Percentiles rank a stretch among this genome's conserved stretches.
phyloP scores from a whole-genome alignment of 1,140 invertebrate species.

The Drosophila pseudoobscura region DNA sequence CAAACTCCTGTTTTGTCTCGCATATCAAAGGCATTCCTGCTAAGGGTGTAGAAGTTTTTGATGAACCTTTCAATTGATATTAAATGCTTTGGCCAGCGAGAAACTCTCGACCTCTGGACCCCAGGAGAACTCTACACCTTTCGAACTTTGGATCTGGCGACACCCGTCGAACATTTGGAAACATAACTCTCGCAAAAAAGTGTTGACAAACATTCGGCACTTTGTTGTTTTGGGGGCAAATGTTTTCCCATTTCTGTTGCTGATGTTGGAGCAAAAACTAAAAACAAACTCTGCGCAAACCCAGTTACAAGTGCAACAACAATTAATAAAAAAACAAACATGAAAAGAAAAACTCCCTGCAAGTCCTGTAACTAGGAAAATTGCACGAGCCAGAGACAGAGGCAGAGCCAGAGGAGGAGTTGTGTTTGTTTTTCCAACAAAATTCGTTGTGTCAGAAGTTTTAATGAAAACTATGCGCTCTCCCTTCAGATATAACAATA shows the following conservation, averaged over 20 bases:
- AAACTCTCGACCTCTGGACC: too few species aligned
- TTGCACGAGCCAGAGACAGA: constrained; percentile 4
- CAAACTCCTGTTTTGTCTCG: constrained; percentile 1
- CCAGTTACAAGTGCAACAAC: constrained; percentile 61
- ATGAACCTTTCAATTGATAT: constrained; percentile 31
- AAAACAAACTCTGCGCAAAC: constrained; percentile 59
- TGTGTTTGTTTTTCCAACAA: constrained; percentile 34
- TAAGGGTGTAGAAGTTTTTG: neutral
- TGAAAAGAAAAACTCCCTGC: constrained; percentile 46
- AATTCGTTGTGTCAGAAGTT: constrained; percentile 59
- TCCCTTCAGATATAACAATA: constrained; percentile 5
- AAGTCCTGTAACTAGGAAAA: constrained; percentile 39
- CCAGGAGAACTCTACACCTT: constrained; percentile 7
- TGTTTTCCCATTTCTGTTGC: constrained; percentile 34
- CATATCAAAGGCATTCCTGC: constrained; percentile 26
- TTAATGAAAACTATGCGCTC: constrained; percentile 57
- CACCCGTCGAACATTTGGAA: constrained; percentile 23
- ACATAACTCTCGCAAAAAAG: constrained; percentile 44
- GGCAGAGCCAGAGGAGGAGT: neutral
- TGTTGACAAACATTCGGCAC: constrained; percentile 56
- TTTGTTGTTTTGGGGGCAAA: constrained; percentile 33
- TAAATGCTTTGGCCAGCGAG: constrained; percentile 12
- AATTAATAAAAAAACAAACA: constrained; percentile 61
- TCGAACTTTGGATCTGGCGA: constrained; percentile 16
- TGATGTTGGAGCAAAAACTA: constrained; percentile 53